These are phyloP conservation scores for Heterodera filipjevi DNA, from an alignment of 2,888 invertebrate genomes.

Conservation along the genomic window DNA sequence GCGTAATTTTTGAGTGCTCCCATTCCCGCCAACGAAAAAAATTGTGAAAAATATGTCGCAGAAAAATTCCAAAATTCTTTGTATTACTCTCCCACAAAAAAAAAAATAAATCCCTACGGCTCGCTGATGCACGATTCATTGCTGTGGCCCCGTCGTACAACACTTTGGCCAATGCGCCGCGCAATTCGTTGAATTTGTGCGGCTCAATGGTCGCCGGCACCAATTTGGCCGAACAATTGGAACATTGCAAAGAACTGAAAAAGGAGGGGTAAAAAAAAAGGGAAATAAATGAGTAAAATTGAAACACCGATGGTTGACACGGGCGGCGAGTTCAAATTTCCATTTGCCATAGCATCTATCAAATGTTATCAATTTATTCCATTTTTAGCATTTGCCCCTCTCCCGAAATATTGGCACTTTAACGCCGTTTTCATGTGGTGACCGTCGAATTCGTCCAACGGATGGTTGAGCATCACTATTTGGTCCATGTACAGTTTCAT, in stretches of 20 bases:
- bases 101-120: not conserved
- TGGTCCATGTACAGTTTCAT: slow-evolving; percentile 24
- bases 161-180: not conserved
- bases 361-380: not conserved
- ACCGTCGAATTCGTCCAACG: slow-evolving; percentile 10
- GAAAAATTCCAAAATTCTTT: too few species aligned
- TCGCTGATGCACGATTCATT: not conserved
- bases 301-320: not conserved
- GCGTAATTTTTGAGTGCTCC: too few species aligned
- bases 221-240: not conserved
- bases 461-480: not conserved
- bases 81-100: too few species aligned
- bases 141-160: not conserved
- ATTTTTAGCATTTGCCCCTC: not conserved
- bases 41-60: too few species aligned
- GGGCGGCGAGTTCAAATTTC: not conserved
- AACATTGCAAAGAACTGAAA: not conserved
- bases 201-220: not conserved
- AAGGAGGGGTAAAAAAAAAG: not conserved
- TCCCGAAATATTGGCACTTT: too few species aligned
- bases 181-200: not conserved
- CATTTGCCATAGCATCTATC: not conserved
- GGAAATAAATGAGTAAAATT: not conserved
- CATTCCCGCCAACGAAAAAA: too few species aligned
- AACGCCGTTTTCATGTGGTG: not conserved